Evolutionary conservation across 1,140 invertebrate species (phyloP), one percentile per base, ranked within the genome.

Genomic region (Drosophila sp.): DNA sequence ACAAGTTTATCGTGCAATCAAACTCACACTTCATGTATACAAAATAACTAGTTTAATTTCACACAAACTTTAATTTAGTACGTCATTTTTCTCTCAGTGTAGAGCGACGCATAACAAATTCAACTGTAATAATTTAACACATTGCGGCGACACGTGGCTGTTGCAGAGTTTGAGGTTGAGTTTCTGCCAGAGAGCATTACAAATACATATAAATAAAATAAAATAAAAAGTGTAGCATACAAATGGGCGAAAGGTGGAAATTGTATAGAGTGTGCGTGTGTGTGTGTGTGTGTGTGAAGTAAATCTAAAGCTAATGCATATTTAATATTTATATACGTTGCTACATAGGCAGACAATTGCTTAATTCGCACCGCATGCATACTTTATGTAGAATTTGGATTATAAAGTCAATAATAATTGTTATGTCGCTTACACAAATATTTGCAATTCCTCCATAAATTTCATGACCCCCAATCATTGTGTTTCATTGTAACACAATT

Each of bases 71-170:
- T n/a, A n/a, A n/a, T n/a, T n/a, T n/a, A n/a, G n/a, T n/a, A n/a
- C n/a, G n/a, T n/a, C n/a, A 21, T 21, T 21, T 21, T 21, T 21
- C 21, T 21, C 21, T 21, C 21, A 21, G 21, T 21, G 38, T 25
- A 41, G 16, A n/a, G 50, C 34, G 21, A 41, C 46, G 27, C 62
- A 69, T 62, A 72, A 65, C 73, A 87, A 71, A 89, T 83, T 89
- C 83, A 89, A 89, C 76, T 89, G 83, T 89, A 78, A 89, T 89
- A 89, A 89, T 89, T 78, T 89, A 83, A 89, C 79, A 89, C 84
- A 76, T 81, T 82, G 72, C 54, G 43, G 38, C 34, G 62, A 46
- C 61, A 65, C 59, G 71, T 46, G 58, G 48, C 66, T 59, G 58
- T 54, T 36, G 46, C 40, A 41, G n/a, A 38, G 58, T 7, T 2